Conservation (phyloP, 2,888 invertebrate species). For the Griposia aprilina region DNA sequence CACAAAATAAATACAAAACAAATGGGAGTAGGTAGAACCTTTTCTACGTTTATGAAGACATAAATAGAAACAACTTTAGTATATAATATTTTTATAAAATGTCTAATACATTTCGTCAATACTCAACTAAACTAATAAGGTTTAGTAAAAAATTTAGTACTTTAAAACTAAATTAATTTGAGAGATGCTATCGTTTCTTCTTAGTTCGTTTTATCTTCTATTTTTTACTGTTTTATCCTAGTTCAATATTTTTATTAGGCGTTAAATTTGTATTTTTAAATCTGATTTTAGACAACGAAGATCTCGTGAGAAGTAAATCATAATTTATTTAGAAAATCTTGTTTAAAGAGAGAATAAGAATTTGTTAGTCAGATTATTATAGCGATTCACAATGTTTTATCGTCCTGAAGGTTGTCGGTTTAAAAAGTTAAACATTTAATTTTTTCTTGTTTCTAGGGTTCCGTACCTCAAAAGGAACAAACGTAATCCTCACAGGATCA, state of each 20-base stretch:
- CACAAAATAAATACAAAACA: background rate
- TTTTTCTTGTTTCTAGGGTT: background rate
- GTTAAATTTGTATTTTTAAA: background rate
- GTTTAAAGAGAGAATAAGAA: background rate
- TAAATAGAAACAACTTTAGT: background rate
- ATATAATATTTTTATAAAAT: background rate
- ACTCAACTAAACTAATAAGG: background rate
- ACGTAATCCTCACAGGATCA: background rate
- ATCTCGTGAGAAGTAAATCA: background rate
- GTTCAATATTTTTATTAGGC: background rate
- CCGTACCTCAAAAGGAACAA: background rate
- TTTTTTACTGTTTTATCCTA: background rate
- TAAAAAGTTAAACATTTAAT: background rate
- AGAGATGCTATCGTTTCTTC: background rate
- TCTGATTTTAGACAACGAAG: background rate
- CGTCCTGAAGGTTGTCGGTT: background rate
- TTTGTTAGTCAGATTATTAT: background rate
- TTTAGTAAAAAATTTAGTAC: background rate
- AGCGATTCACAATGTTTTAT: background rate
- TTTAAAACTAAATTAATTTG: background rate
- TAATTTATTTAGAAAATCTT: background rate
- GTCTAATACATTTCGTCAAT: background rate
- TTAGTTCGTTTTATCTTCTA: background rate
- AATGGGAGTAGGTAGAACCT: no score
- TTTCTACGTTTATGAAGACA: no score